phyloP scores from a whole-genome alignment of 1,140 invertebrate species.

The Saccostrea cuccullata region DNA sequence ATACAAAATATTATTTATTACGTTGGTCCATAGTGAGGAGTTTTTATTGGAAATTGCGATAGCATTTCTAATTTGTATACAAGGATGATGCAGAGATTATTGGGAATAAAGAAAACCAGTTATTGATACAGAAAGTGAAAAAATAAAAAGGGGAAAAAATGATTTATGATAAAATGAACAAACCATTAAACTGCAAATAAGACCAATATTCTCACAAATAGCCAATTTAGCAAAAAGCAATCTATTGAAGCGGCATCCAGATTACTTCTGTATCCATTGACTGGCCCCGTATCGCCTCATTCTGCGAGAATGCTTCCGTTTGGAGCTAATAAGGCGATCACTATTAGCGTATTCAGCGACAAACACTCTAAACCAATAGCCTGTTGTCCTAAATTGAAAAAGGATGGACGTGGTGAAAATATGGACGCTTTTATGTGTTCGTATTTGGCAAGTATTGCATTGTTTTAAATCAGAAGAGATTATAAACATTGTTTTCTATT shows the following conservation, averaged over 20 bases:
- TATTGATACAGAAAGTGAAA: background rate
- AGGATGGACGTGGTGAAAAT: slow-evolving; percentile 3
- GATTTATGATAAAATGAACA: background rate
- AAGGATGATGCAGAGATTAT: too few relatives aligned
- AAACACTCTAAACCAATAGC: background rate
- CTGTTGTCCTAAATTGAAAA: background rate
- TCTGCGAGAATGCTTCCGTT: background rate
- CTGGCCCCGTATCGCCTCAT: background rate
- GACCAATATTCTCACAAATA: slow-evolving; percentile 20
- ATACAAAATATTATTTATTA: too few relatives aligned
- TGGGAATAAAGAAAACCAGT: background rate
- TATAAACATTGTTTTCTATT: background rate
- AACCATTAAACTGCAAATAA: slow-evolving; percentile 9
- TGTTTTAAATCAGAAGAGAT: background rate
- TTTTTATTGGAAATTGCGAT: too few relatives aligned
- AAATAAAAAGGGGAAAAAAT: background rate
- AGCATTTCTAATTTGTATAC: too few relatives aligned
- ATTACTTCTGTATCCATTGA: background rate
- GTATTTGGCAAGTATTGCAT: slow-evolving; percentile 10
- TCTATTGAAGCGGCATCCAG: background rate
- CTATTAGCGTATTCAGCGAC: background rate
- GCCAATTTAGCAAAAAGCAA: slow-evolving; percentile 33
- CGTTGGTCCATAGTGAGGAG: too few relatives aligned
- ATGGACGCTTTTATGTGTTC: background rate
- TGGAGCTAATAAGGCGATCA: slow-evolving; percentile 18